Percentiles rank a stretch among this genome's conserved stretches.
These are phyloP conservation scores for Acanthosepion esculentum DNA, from an alignment of 2,888 invertebrate genomes.

Conservation along the genomic window DNA sequence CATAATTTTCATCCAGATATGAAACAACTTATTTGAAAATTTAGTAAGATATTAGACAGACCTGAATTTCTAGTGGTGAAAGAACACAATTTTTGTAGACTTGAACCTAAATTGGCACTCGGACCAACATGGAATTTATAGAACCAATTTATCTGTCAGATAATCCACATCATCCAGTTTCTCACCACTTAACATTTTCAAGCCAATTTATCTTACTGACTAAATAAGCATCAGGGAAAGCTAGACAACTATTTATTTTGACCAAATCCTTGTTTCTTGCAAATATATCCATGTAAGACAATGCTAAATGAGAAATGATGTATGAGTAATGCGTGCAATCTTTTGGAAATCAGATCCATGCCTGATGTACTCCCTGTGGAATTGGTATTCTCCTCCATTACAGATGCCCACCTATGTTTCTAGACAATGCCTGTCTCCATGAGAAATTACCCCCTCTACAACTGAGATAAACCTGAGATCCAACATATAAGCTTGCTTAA, in stretches of 20 bases:
- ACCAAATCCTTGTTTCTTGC: background rate
- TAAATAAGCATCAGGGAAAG: background rate
- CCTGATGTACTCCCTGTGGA: background rate
- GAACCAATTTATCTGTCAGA: background rate
- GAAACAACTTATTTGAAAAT: too few relatives aligned
- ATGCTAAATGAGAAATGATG: background rate
- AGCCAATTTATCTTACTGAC: background rate
- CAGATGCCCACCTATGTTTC: background rate
- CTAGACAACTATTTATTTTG: background rate
- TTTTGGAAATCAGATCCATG: background rate
- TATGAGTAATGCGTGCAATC: background rate
- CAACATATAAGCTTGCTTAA: background rate
- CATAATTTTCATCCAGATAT: too few relatives aligned
- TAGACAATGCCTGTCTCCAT: conserved; percentile 2
- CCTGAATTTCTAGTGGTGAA: background rate
- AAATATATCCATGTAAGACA: conserved; percentile 6
- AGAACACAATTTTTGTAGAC: background rate
- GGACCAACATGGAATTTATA: background rate
- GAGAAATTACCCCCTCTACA: background rate
- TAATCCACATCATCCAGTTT: background rate
- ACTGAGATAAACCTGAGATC: background rate
- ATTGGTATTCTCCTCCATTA: background rate
- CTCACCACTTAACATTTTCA: background rate
- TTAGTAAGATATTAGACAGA: too few relatives aligned
- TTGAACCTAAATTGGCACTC: background rate